phyloP scores from a whole-genome alignment of 2,113 vertebrate species.

The Catagonus wagneri region DNA sequence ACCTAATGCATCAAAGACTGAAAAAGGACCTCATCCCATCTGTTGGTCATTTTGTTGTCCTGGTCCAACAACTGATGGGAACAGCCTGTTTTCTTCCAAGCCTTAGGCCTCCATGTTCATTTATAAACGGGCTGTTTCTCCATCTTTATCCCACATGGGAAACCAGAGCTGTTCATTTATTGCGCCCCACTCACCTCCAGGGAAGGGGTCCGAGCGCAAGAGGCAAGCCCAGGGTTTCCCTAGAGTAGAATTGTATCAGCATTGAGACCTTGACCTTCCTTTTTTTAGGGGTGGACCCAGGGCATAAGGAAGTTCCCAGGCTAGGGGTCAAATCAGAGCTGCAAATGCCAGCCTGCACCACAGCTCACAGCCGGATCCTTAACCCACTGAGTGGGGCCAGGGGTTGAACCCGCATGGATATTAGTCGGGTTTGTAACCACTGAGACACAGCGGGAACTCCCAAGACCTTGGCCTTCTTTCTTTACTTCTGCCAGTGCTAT shows the following conservation, averaged over 20 bases:
- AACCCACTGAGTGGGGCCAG: too few species aligned
- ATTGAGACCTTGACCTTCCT: neutral
- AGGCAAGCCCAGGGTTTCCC: neutral
- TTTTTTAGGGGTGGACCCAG: neutral
- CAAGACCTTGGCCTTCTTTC: neutral
- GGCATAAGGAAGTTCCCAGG: too few species aligned
- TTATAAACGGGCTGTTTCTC: neutral
- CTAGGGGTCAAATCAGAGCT: too few species aligned
- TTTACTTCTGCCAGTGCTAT: neutral
- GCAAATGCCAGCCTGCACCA: too few species aligned
- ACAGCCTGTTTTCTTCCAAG: neutral
- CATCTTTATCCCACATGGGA: neutral
- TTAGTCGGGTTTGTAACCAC: too few species aligned
- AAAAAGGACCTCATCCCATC: rapidly evolving
- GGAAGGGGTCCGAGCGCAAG: neutral
- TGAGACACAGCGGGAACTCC: too few species aligned
- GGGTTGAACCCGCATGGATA: too few species aligned
- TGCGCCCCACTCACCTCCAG: neutral
- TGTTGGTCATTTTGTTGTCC: neutral
- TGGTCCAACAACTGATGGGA: neutral
- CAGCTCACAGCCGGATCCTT: too few species aligned
- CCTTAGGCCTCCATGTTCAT: neutral
- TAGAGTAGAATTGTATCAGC: neutral
- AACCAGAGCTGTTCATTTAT: neutral
- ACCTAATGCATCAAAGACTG: neutral